Evolutionary conservation across 2,888 invertebrate species (phyloP).

Genomic region (Gymnosoma rotundatum): DNA sequence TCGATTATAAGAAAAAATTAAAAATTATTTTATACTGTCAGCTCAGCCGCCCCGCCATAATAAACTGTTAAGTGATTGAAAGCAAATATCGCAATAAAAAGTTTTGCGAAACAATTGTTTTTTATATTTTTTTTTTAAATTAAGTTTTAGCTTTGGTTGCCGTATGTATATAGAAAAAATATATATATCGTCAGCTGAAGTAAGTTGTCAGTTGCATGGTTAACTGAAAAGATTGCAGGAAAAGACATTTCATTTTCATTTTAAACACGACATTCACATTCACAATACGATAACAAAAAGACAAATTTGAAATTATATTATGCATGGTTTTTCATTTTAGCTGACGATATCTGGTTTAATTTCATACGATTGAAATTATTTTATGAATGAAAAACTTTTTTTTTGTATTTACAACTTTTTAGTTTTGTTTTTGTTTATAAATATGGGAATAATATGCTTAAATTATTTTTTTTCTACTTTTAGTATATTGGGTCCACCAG

Average conservation of each 20-base stretch:
- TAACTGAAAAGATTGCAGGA: too few relatives aligned
- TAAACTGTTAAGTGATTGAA: conserved; percentile 42
- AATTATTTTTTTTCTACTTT: conserved; percentile 22
- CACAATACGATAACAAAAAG: too few relatives aligned
- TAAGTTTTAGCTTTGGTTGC: neutral
- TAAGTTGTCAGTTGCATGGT: too few relatives aligned
- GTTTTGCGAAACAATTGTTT: conserved; percentile 32
- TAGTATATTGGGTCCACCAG: conserved; percentile 91
- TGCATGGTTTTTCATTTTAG: too few relatives aligned
- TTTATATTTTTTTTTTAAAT: conserved; percentile 5
- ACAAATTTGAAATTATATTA: too few relatives aligned
- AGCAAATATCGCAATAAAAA: conserved; percentile 33
- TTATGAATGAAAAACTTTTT: conserved; percentile 22
- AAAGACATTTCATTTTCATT: too few relatives aligned
- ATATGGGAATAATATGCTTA: neutral
- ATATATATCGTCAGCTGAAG: too few relatives aligned
- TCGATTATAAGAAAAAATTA: conserved; percentile 3
- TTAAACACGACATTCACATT: too few relatives aligned
- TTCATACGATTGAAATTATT: neutral
- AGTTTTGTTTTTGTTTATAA: neutral
- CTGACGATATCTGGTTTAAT: too few relatives aligned
- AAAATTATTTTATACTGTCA: conserved; percentile 27
- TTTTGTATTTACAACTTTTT: neutral
- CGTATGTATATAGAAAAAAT: neutral
- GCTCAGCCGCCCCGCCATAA: neutral